Evolutionary conservation across 2,888 invertebrate genomes (phyloP).

Genomic region (Drosophila incognita): DNA sequence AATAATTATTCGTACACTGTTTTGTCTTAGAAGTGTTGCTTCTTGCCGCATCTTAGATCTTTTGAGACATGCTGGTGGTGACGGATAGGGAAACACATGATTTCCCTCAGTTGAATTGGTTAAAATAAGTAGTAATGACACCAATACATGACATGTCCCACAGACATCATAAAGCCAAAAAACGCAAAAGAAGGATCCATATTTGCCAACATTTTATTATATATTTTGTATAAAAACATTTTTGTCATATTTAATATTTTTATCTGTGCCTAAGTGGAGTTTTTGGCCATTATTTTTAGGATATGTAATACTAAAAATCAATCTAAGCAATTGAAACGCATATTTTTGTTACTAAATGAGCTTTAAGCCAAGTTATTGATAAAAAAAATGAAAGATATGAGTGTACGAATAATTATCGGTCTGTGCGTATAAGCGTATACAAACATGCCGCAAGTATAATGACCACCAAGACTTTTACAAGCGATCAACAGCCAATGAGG

Average conservation of each 20-base stretch:
- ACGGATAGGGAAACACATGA: too few species aligned
- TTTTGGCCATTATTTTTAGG: not conserved
- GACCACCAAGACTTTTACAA: conserved; percentile 13
- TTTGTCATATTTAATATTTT: not conserved
- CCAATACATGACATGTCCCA: not conserved
- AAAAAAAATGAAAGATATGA: not conserved
- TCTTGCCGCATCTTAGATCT: not conserved
- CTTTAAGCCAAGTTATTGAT: not conserved
- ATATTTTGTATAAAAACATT: not conserved
- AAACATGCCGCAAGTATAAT: conserved; percentile 11
- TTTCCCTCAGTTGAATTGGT: too few species aligned
- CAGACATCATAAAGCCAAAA: not conserved
- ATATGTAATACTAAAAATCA: not conserved
- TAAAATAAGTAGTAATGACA: not conserved
- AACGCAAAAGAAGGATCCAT: not conserved
- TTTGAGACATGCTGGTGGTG: not conserved
- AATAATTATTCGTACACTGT: not conserved
- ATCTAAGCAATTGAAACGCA: not conserved
- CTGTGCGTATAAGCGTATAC: not conserved
- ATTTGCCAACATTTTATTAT: not conserved
- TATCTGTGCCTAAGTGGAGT: not conserved
- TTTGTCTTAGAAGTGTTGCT: not conserved
- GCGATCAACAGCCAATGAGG: conserved; percentile 1
- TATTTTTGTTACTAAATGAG: not conserved
- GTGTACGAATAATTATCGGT: not conserved